These are phyloP conservation scores for Catharus fuscescens DNA, from an alignment of 2,113 vertebrate genomes.

Conservation along the genomic window DNA sequence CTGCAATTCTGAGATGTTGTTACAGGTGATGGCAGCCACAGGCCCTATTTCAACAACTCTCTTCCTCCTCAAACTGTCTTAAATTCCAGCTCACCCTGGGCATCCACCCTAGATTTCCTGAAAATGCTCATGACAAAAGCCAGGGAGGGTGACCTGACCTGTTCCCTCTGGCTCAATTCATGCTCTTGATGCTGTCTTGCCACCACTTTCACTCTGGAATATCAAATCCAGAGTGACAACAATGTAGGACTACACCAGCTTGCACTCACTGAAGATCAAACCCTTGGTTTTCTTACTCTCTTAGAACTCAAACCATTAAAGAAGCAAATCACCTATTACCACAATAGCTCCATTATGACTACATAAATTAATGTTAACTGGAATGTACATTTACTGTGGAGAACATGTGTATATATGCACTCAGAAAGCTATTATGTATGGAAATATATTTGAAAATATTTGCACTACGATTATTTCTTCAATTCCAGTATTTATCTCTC, in stretches of 20 bases:
- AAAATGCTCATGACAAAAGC: neutral
- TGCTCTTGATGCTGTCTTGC: neutral
- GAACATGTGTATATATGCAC: neutral
- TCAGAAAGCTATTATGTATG: neutral
- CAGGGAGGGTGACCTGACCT: neutral
- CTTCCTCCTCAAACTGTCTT: neutral
- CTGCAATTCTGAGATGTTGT: neutral
- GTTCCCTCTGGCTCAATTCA: neutral
- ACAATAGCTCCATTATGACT: neutral
- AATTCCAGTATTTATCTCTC: neutral
- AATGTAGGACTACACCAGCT: neutral
- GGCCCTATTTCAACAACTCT: neutral
- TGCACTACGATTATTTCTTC: neutral
- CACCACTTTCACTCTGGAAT: neutral
- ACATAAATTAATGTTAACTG: neutral
- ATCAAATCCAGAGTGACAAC: neutral
- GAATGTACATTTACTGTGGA: neutral
- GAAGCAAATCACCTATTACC: neutral
- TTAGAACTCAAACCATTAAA: neutral
- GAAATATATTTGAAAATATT: neutral
- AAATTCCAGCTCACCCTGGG: neutral
- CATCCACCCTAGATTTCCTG: neutral
- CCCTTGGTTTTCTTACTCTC: neutral
- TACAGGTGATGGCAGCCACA: neutral
- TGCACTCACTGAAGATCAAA: neutral